Evolutionary conservation across 2,888 invertebrate genomes (phyloP).

Genomic region (Drosophila barbarae): DNA sequence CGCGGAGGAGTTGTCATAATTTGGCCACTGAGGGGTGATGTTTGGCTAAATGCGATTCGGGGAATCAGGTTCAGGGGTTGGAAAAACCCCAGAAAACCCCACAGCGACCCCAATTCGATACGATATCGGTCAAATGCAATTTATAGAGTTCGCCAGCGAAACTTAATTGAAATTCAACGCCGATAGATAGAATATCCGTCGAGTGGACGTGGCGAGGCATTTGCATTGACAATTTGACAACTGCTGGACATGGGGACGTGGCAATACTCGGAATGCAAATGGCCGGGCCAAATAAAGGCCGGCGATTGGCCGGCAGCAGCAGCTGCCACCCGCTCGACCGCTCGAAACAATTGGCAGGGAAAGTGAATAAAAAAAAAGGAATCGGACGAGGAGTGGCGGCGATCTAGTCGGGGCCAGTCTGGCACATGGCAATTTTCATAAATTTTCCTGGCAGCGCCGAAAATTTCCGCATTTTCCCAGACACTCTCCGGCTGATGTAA

Average conservation of each 20-base stretch:
- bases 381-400: neutral
- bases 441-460: conserved; percentile 53
- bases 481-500: conserved; percentile 54
- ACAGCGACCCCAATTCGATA: conserved; percentile 7
- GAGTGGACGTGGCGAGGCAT: conserved; percentile 43
- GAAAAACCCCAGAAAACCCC: neutral
- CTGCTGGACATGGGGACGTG: conserved; percentile 42
- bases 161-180: conserved; percentile 37
- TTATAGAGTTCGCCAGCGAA: conserved; percentile 14
- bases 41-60: conserved; percentile 4
- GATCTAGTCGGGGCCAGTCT: conserved; percentile 5
- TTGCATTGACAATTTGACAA: conserved; percentile 67
- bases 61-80: conserved; percentile 14
- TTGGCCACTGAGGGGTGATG: neutral
- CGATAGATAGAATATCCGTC: conserved; percentile 39
- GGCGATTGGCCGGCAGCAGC: conserved; percentile 30
- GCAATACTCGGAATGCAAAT: conserved; percentile 28
- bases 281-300: conserved; percentile 28
- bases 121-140: conserved; percentile 38
- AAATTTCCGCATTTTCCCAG: conserved; percentile 61
- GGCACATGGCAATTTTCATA: conserved; percentile 65
- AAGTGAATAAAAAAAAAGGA: conserved; percentile 46
- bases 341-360: conserved; percentile 46
- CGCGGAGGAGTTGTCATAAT: conserved; percentile 30
- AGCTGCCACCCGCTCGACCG: conserved; percentile 33